Percentiles rank a stretch among this genome's conserved stretches.
These are phyloP conservation scores for Alentia gelatinosa DNA, from an alignment of 2,888 invertebrate genomes.

Conservation along the genomic window DNA sequence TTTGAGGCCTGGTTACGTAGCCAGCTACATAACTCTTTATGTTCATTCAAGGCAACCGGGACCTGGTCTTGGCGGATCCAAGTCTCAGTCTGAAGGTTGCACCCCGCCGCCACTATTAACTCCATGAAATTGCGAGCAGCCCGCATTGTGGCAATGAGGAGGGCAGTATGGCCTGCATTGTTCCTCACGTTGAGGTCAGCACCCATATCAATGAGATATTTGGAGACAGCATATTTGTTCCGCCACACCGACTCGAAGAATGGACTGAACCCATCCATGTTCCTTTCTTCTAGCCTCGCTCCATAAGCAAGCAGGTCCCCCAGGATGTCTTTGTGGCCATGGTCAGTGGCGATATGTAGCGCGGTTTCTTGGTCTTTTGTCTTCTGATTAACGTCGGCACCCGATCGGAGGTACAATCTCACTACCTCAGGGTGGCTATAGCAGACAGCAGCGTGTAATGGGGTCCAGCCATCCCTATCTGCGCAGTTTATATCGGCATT, in stretches of 20 bases:
- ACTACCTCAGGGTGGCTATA: slow-evolving; percentile 72
- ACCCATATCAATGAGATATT: slow-evolving; percentile 69
- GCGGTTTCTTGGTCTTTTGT: slow-evolving; percentile 71
- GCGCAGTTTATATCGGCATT: slow-evolving; percentile 71
- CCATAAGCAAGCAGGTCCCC: slow-evolving; percentile 68
- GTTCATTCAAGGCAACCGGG: slow-evolving; percentile 64
- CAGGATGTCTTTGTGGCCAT: slow-evolving; percentile 68
- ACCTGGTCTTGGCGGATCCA: slow-evolving; percentile 67
- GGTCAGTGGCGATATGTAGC: slow-evolving; percentile 73
- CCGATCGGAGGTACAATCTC: slow-evolving; percentile 67
- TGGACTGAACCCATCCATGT: slow-evolving; percentile 71
- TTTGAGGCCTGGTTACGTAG: slow-evolving; percentile 64
- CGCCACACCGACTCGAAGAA: slow-evolving; percentile 74
- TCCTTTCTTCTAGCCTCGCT: slow-evolving; percentile 68
- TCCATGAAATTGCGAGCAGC: slow-evolving; percentile 66
- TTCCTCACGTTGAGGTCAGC: slow-evolving; percentile 70
- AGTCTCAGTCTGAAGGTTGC: slow-evolving; percentile 67
- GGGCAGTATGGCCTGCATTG: slow-evolving; percentile 67
- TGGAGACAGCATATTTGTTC: slow-evolving; percentile 70
- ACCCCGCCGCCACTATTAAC: slow-evolving; percentile 70
- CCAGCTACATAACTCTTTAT: slow-evolving; percentile 62
- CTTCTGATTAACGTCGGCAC: slow-evolving; percentile 67
- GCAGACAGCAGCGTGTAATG: slow-evolving; percentile 74
- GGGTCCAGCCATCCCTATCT: slow-evolving; percentile 74
- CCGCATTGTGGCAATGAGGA: slow-evolving; percentile 70